Conservation (phyloP, 53 echinoderm and acorn worm genomes). For the Stichopus horrens region DNA sequence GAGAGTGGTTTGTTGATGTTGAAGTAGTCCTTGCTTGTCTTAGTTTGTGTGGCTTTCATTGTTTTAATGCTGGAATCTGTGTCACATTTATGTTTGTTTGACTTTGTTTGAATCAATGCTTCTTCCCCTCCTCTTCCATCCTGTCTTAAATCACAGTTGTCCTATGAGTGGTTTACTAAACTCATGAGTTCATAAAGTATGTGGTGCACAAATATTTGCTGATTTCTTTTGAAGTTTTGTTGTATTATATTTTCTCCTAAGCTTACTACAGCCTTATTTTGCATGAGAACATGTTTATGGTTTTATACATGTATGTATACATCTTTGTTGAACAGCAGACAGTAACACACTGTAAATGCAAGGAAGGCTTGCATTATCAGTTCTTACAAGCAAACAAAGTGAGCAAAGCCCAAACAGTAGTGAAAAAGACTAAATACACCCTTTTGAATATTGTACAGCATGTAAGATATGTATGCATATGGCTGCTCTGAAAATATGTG, state of each 20-base stretch:
- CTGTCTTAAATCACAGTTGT: neutral
- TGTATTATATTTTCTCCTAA: neutral
- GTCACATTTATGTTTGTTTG: neutral
- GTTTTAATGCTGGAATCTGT: neutral
- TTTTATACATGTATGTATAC: neutral
- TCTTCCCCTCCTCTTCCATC: neutral
- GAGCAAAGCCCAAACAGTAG: too few species aligned
- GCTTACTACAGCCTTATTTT: neutral
- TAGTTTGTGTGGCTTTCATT: neutral
- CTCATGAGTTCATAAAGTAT: neutral
- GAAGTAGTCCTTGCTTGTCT: too few species aligned
- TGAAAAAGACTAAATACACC: too few species aligned
- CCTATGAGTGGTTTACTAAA: neutral
- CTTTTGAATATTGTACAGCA: too few species aligned
- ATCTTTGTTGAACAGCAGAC: neutral
- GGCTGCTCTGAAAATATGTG: too few species aligned
- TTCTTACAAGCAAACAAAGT: too few species aligned
- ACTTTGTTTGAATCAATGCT: neutral
- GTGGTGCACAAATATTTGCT: neutral
- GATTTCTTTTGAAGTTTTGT: neutral
- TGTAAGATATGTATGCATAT: too few species aligned
- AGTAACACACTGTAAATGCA: too few species aligned
- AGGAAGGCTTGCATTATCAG: too few species aligned
- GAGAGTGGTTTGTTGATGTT: too few species aligned
- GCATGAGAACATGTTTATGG: neutral